Percentiles rank a stretch among this genome's conserved stretches.
Evolutionary conservation across 2,888 invertebrate species (phyloP).

Genomic region (Malthinus seriepunctatus): DNA sequence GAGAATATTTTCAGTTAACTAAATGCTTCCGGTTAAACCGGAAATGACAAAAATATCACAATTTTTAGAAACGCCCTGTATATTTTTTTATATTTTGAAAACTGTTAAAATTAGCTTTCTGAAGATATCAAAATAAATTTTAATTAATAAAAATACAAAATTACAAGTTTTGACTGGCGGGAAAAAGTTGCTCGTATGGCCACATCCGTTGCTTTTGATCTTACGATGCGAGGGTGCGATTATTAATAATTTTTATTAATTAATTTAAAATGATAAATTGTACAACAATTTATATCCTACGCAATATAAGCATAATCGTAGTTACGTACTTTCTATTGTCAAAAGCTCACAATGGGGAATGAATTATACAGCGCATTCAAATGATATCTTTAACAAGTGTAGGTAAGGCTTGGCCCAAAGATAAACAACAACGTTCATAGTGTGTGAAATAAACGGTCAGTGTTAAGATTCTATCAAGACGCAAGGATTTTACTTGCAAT

Average conservation of each 20-base stretch:
- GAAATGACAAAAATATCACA: too few species aligned
- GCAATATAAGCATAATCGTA: conserved; percentile 12
- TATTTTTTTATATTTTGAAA: too few species aligned
- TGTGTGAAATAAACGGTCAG: conserved; percentile 44
- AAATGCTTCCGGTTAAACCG: too few species aligned
- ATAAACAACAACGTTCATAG: conserved; percentile 39
- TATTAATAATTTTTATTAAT: background rate
- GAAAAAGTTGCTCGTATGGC: too few species aligned
- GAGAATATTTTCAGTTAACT: too few species aligned
- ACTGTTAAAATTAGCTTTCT: too few species aligned
- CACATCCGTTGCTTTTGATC: too few species aligned
- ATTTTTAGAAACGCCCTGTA: too few species aligned
- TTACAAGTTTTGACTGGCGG: too few species aligned
- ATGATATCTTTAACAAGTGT: conserved; percentile 46
- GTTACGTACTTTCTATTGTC: conserved; percentile 30
- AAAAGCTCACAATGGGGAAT: conserved; percentile 37
- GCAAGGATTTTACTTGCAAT: conserved; percentile 42
- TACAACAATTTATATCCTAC: conserved; percentile 1
- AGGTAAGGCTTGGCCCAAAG: conserved; percentile 35
- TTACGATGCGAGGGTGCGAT: too few species aligned
- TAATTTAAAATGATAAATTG: conserved; percentile 1
- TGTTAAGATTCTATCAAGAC: conserved; percentile 41
- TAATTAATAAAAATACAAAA: too few species aligned
- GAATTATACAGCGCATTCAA: conserved; percentile 42
- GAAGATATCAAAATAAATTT: too few species aligned